Evolutionary conservation across 2,113 vertebrate species (phyloP).

Genomic region (Ivindomyrus marchei): DNA sequence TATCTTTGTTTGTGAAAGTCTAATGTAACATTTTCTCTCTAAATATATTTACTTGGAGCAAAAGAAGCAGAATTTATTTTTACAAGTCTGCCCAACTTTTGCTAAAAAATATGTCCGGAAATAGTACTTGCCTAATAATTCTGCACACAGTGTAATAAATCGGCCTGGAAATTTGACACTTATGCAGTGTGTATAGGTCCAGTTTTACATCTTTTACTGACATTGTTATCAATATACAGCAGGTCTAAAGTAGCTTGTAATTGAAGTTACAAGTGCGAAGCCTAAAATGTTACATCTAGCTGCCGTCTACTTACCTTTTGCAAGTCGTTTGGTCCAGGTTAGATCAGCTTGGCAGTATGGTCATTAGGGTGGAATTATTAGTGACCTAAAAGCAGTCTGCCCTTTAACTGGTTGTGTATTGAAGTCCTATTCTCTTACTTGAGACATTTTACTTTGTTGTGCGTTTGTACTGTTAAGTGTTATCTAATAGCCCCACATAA

Average conservation of each 20-base stretch:
- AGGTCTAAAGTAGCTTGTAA: background rate
- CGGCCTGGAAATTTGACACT: background rate
- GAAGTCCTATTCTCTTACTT: background rate
- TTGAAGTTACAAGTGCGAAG: background rate
- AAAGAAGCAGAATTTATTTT: too few relatives aligned
- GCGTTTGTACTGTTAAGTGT: background rate
- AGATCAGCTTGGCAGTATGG: background rate
- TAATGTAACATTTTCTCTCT: too few relatives aligned
- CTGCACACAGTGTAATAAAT: background rate
- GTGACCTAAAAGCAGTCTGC: background rate
- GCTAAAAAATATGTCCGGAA: too few relatives aligned
- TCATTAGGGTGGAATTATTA: background rate
- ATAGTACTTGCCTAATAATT: too few relatives aligned
- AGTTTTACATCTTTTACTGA: background rate
- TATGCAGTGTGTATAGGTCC: background rate
- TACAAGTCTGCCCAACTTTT: too few relatives aligned
- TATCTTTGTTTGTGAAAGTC: too few relatives aligned
- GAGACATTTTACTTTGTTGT: background rate
- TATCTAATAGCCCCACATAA: background rate
- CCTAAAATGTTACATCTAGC: background rate
- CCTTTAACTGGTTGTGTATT: background rate
- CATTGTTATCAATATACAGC: background rate
- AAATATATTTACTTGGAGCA: too few relatives aligned
- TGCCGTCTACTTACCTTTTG: background rate
- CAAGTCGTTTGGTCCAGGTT: too few relatives aligned